Base-by-base conservation (phyloP, 2,113 vertebrate species). In the Prinia subflava region DNA sequence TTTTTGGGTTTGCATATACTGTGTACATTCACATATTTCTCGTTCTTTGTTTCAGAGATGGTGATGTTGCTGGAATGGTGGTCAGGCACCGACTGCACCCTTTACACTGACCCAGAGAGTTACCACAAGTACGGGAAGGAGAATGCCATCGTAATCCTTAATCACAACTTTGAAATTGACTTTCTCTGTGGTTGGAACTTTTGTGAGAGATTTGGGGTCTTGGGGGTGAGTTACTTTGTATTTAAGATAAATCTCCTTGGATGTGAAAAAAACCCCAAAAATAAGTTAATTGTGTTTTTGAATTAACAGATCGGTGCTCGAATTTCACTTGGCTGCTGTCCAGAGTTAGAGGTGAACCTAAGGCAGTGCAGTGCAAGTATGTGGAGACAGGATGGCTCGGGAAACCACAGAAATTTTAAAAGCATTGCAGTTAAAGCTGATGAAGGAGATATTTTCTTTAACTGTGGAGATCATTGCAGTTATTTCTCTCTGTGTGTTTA, bases 161-260 rank as follows among this genome's bases (percentile, higher is more conserved):
- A 99, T 97, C 99, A 99, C 96, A 98, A 98, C 91, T 99, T 98
- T 92, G 99, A 99, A 94, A 99, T 99, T 5, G 99, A 99, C 97
- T 99, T 99, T 90, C 98, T 99, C 76, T 99, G 99, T 79, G 99
- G 99, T 35, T 99, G 99, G 99, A 99, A 98, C 95, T 98, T 99
- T 90, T 99, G 99, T 87, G 99, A 99, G 55, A 98, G 98, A 97
- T 99, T 99, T 68, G 99, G 99, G 47, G 98, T 99, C 73, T 97
- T 99, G 60, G 99, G 99, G 99, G 99, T 99, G 97, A 99, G 99
- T 98, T 44, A 31, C 27, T 22, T 31, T 50, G 19, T 35, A 13
- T 83, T 74, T 65, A 12, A 71, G 76, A 74, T 57, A 46, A 86
- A 52, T 75, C 28, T 49, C 57, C 19, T 82, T 75, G 44, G 16